Evolutionary conservation across 2,113 vertebrate species (phyloP).

Genomic region (Formicarius rufipectus): DNA sequence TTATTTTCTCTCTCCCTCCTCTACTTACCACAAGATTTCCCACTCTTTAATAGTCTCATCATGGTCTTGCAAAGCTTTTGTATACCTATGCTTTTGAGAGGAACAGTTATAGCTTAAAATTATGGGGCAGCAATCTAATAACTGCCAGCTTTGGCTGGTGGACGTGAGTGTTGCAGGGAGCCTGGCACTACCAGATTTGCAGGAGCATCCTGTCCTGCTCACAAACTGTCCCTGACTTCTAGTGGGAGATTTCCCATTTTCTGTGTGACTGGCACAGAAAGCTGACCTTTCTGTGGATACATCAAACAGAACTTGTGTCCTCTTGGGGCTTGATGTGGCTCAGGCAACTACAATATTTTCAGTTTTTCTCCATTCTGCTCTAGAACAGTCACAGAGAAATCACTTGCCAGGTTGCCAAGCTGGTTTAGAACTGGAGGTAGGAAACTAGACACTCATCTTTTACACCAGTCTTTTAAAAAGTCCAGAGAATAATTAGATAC

Average conservation of each 20-base stretch:
- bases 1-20: not conserved
- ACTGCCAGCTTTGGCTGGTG: not conserved
- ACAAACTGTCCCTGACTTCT: not conserved
- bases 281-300: slow-evolving; percentile 50
- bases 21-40: not conserved
- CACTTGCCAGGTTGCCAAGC: not conserved
- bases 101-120: not conserved
- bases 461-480: not conserved
- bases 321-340: not conserved
- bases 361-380: not conserved
- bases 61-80: not conserved
- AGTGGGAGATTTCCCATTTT: not conserved
- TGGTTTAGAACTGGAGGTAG: not conserved
- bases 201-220: not conserved
- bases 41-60: not conserved
- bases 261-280: not conserved
- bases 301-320: not conserved
- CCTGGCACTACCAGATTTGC: not conserved
- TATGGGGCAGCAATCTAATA: not conserved
- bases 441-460: not conserved
- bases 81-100: not conserved
- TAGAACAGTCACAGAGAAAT: not conserved
- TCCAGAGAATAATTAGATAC: not conserved
- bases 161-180: not conserved
- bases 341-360: slow-evolving; percentile 10